Conservation (phyloP, 1,140 invertebrate genomes). For the Leptonema lineaticorne region DNA sequence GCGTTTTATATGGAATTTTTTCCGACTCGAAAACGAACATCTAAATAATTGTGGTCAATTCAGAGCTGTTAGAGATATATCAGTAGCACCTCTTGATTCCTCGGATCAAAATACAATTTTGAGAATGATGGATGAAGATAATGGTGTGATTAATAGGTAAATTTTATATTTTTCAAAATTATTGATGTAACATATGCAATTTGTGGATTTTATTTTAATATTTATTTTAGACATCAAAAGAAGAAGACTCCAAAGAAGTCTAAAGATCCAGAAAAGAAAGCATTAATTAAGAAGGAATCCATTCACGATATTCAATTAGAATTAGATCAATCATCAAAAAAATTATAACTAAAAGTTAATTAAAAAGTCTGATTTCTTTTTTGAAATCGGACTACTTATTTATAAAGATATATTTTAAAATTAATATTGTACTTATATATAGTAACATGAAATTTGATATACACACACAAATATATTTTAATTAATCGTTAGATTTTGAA, state of each 20-base stretch:
- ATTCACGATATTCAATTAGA: slow-evolving; percentile 54
- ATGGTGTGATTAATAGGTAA: slow-evolving; percentile 79
- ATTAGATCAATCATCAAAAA: slow-evolving; percentile 52
- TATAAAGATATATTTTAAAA: too few species aligned
- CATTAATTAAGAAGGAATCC: slow-evolving; percentile 59
- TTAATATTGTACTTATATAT: too few species aligned
- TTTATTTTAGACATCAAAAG: slow-evolving; percentile 49
- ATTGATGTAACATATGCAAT: background rate
- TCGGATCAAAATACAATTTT: slow-evolving; percentile 88
- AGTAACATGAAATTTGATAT: too few species aligned
- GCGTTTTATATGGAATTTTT: slow-evolving; percentile 99
- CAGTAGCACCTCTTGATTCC: slow-evolving; percentile 93
- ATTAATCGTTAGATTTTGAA: too few species aligned
- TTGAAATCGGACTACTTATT: too few species aligned
- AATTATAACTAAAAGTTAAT: slow-evolving; percentile 52
- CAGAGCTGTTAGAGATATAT: slow-evolving; percentile 96
- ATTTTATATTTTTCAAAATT: background rate
- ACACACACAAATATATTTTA: too few species aligned
- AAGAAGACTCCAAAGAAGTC: slow-evolving; percentile 60
- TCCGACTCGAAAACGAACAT: slow-evolving; percentile 99
- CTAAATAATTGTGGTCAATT: slow-evolving; percentile 99
- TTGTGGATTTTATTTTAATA: slow-evolving; percentile 8
- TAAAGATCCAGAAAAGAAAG: slow-evolving; percentile 59
- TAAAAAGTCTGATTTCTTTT: too few species aligned
- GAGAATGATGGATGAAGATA: slow-evolving; percentile 93